phyloP scores from a whole-genome alignment of 2,888 invertebrate species.

The Leptinotarsa juncta region DNA sequence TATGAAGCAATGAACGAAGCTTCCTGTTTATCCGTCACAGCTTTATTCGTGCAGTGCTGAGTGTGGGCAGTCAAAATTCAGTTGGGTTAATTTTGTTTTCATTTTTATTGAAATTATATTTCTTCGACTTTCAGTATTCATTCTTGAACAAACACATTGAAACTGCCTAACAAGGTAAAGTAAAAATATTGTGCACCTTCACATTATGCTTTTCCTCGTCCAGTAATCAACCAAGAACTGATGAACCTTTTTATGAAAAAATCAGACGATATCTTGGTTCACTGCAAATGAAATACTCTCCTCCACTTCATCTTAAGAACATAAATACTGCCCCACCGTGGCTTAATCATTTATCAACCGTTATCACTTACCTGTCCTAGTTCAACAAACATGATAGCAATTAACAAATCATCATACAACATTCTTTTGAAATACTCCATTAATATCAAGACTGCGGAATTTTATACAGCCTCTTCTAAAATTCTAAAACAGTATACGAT shows the following conservation, averaged over 20 bases:
- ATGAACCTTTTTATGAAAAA: constrained; percentile 15
- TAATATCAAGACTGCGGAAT: constrained; percentile 1
- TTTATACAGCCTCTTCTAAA: background rate
- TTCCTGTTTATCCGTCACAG: too few species aligned
- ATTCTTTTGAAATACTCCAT: constrained; percentile 6
- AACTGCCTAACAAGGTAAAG: too few species aligned
- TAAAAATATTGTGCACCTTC: background rate
- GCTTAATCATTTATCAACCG: constrained; percentile 6
- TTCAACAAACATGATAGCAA: constrained; percentile 18
- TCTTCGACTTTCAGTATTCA: too few species aligned
- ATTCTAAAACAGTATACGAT: background rate
- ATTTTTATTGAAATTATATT: too few species aligned
- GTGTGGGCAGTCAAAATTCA: too few species aligned
- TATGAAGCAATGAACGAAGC: too few species aligned
- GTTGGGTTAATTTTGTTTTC: too few species aligned
- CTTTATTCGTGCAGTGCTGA: too few species aligned
- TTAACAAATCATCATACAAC: background rate
- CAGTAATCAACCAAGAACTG: constrained; percentile 14
- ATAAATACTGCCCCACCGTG: constrained; percentile 1
- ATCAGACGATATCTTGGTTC: constrained; percentile 8
- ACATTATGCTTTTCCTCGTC: constrained; percentile 7
- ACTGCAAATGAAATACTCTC: constrained; percentile 1
- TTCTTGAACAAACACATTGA: too few species aligned
- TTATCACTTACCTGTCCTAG: constrained; percentile 2
- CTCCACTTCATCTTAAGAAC: constrained; percentile 16